Conservation (phyloP, 2,113 vertebrate species). For the Odocoileus hemionus region DNA sequence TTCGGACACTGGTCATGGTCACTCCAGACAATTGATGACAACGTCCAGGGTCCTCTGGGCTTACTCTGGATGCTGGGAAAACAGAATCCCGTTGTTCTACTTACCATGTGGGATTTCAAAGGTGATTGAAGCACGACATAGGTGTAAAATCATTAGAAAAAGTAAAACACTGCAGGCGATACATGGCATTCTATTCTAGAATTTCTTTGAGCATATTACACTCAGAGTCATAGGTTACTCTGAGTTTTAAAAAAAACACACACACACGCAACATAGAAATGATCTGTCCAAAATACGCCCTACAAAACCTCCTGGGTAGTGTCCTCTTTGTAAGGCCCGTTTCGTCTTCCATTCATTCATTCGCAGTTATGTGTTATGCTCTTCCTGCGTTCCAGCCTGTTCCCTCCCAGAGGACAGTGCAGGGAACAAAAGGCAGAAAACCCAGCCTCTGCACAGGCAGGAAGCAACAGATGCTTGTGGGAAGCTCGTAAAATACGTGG, state of each 20-base stretch:
- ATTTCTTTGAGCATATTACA: no score
- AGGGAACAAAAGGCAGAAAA: neutral
- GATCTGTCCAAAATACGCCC: neutral
- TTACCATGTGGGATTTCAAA: fast-evolving
- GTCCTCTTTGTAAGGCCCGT: neutral
- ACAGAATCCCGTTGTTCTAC: neutral
- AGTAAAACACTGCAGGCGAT: neutral
- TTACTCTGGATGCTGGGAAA: neutral
- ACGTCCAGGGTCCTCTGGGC: neutral
- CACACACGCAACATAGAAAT: neutral
- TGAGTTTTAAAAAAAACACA: neutral
- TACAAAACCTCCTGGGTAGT: neutral
- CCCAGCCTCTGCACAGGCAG: neutral
- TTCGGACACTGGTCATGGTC: fast-evolving
- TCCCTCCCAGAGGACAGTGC: neutral
- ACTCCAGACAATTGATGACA: fast-evolving
- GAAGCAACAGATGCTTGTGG: fast-evolving
- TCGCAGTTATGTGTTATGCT: fast-evolving
- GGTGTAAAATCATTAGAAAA: neutral
- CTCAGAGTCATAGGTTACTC: neutral
- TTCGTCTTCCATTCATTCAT: neutral
- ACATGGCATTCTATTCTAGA: neutral
- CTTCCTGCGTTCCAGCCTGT: neutral
- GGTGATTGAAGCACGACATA: neutral
- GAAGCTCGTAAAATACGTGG: fast-evolving